These are phyloP conservation scores for Sarcophaga caerulescens DNA, from an alignment of 2,888 invertebrate genomes.

Conservation along the genomic window DNA sequence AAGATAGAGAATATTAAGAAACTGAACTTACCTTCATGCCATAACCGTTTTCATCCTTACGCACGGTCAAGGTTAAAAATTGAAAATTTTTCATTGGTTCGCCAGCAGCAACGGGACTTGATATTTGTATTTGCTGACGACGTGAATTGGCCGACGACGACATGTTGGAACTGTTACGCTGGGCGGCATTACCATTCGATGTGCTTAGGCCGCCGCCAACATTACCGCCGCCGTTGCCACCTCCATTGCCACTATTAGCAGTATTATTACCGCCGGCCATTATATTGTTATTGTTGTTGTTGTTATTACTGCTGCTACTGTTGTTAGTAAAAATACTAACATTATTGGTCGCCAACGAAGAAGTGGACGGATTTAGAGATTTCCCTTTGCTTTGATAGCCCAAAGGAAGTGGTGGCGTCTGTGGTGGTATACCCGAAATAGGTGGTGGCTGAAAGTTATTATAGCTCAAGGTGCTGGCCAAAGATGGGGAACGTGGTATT, in stretches of 20 bases:
- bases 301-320: slow-evolving; percentile 44
- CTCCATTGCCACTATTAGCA: slow-evolving; percentile 70
- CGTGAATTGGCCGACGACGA: slow-evolving; percentile 73
- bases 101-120: slow-evolving; percentile 71
- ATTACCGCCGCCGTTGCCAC: slow-evolving; percentile 66
- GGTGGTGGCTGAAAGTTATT: slow-evolving; percentile 65
- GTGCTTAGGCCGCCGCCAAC: slow-evolving; percentile 68
- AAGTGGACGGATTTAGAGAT: slow-evolving; percentile 69
- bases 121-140: slow-evolving; percentile 76
- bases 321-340: slow-evolving; percentile 59
- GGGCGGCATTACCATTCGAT: slow-evolving; percentile 65
- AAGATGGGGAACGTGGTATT: slow-evolving; percentile 77
- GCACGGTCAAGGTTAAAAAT: slow-evolving; percentile 80
- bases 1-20: background rate
- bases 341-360: slow-evolving; percentile 58
- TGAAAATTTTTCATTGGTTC: slow-evolving; percentile 79
- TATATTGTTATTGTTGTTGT: slow-evolving; percentile 64
- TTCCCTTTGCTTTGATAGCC: slow-evolving; percentile 74
- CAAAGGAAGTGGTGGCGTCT: slow-evolving; percentile 79
- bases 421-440: slow-evolving; percentile 73
- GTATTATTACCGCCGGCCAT: slow-evolving; percentile 70
- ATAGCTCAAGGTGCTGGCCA: slow-evolving; percentile 74
- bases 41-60: slow-evolving; percentile 81
- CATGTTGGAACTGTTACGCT: slow-evolving; percentile 72
- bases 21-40: slow-evolving; percentile 80